Evolutionary conservation across 2,888 invertebrate genomes (phyloP), one percentile per base, ranked within the genome.

Genomic region (Caradrina clavipalpis): DNA sequence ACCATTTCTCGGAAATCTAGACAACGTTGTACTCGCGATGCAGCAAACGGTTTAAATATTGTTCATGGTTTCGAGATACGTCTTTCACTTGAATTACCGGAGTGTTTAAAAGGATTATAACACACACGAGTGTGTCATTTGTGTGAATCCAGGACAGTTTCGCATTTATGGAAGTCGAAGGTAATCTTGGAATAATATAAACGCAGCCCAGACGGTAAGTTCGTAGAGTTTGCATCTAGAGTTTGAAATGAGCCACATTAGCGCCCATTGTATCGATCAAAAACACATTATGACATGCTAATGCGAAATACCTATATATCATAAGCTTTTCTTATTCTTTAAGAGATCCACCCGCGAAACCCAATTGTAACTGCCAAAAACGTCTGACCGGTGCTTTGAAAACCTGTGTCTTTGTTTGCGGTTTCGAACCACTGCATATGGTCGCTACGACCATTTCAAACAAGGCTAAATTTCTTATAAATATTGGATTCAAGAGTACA

Each of bases 1-100:
- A 72, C 73, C 39, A 59, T 78, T 78, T 73, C 59, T 64, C 22
- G 42, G 64, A 73, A 78, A 55, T 62, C 54, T 58, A 31, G 26
- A 6, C 50, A 17, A 11, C 45, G 42, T 19, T 31, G 19, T 50
- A 59, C 58, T 39, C 50, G 58, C n/a, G 55, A 45, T 19, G 49
- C n/a, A 59, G 26, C 19, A 21, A 8, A 0, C 6, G 13, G 6
- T 26, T 6, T 6, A 31, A 10, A 26, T 49, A 49, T 13, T 13
- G 39, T 39, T 39, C 2, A 10, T 39, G 0, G 10, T 39, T 39
- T 7, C 11, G 11, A 11, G 11, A 39, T 39, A 17, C 19, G 7
- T 49, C 1, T 2, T 19, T 31, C 5, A 59, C 21, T 6, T 31
- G 0, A 45, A 53, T 19, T 17, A 53, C 11, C 2, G 15, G 21